These are phyloP conservation scores for Synergus laeviventris DNA, from an alignment of 2,888 invertebrate species.

Conservation along the genomic window DNA sequence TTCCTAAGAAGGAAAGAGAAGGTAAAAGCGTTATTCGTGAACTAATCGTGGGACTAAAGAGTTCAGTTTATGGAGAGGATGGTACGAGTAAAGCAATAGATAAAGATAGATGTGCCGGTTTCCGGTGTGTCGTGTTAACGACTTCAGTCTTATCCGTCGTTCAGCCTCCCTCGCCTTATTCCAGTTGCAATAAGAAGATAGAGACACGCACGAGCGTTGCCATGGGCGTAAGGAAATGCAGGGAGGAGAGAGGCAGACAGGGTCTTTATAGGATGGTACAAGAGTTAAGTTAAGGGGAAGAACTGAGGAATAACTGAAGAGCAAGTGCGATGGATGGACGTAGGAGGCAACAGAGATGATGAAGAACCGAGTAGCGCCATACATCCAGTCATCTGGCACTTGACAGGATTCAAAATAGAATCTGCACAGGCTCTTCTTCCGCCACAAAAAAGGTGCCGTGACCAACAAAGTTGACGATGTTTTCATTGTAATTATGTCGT, in stretches of 20 bases:
- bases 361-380: conserved; percentile 54
- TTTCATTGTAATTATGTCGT: conserved; percentile 69
- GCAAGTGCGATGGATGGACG: conserved; percentile 23
- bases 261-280: conserved; percentile 43
- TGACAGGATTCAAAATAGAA: conserved; percentile 73
- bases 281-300: conserved; percentile 34
- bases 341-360: conserved; percentile 48
- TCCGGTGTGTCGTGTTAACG: conserved; percentile 74
- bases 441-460: conserved; percentile 53
- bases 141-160: conserved; percentile 70
- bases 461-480: conserved; percentile 67
- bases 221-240: conserved; percentile 21
- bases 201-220: conserved; percentile 35
- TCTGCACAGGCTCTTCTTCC: conserved; percentile 53
- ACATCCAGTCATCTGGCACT: conserved; percentile 73
- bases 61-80: not conserved
- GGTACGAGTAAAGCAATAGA: conserved; percentile 56
- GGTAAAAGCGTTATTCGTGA: conserved; percentile 46
- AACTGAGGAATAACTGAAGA: conserved; percentile 7
- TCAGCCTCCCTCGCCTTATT: conserved; percentile 40
- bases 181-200: conserved; percentile 36
- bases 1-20: conserved; percentile 15
- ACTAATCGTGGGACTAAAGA: conserved; percentile 2
- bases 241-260: conserved; percentile 38
- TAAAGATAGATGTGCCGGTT: conserved; percentile 73